Base-by-base conservation (phyloP, 1,140 invertebrate species). In the Acromyrmex charruanus region DNA sequence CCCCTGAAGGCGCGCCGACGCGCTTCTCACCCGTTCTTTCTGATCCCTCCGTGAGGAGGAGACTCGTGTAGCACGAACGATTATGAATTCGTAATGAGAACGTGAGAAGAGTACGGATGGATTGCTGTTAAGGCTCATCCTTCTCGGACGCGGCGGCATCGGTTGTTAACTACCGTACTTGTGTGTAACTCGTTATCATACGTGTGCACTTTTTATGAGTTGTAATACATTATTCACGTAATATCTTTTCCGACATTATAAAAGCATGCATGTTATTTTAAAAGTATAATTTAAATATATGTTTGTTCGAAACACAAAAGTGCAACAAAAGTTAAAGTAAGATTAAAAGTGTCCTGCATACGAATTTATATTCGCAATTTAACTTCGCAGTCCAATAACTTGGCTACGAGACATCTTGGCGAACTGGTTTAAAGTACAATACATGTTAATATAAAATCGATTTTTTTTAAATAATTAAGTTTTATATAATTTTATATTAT, bases 51-150 rank as follows among this genome's bases (percentile, higher is more conserved):
- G 44, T 69, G 66, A 44, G 59, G 55, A 61, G 55, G 55, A 75
- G 58, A 77, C 79, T 68, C 63, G 68, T 65, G 71, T 77, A 63
- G 75, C 84, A 85, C 44, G 89, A 66, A 92, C 88, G 90, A 92
- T 92, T 87, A 81, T 74, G 59, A 21, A 74, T 84, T 75, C 21
- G 58, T 66, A 74, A 55, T 58, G 66, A n/a, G 61, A 85, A 86
- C 86, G 74, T 79, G 80, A 79, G 39, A 25, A 75, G 65, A 53
- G 21, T 61, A 72, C 74, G 68, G 65, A 85, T 68, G 72, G 51
- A 63, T 71, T 39, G 69, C 39, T 51, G 55, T 74, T 72, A 72
- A 31, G 63, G 77, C 18, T 49, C 63, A 68, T 68, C 35, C 35
- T 58, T 14, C 35, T 21, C 10, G n/a, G 25, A 69, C 79, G 21